Base-by-base conservation (phyloP, 2,113 vertebrate genomes). In the Chauna torquata region DNA sequence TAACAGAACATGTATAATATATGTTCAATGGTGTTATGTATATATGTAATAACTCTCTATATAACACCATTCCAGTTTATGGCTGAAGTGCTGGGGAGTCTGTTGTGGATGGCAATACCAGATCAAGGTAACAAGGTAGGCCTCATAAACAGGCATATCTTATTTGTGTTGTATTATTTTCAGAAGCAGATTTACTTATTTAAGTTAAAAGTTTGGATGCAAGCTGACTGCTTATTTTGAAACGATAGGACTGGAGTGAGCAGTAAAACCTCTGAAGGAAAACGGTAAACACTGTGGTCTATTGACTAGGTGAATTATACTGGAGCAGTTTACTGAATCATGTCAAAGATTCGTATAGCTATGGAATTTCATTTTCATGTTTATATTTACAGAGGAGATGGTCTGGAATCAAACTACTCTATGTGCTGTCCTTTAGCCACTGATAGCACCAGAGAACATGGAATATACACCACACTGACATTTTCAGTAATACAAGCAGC, bases 271-370 rank as follows among this genome's bases (percentile, higher is more conserved):
- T 86, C 45, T 78, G 44, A 96, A n/a, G 5, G 25, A 92, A 95
- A 94, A 72, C 42, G 50, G 32, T 85, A 92, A 94, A 88, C 59
- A 74, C 6, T 77, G 50, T n/a, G 32, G 47, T 94, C 58, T 91
- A 88, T 28, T 95, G 54, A 74, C 68, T 86, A 94, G 45, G 30
- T 86, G 61, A 95, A 94, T 96, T 96, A 71, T 91, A 50, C 40
- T 66, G 64, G 50, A 96, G 45, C 9, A 71, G 28, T 82, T 97
- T 92, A 94, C 52, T 64, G 87, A 91, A n/a, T 95, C 59, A 55
- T 82, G 45, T 81, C 62, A 94, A 94, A 86, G 58, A 88, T 69
- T 91, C 18, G 45, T 19, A 75, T 32, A 75, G 30, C 20, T 38
- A 28, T 55, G 16, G 44, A 94, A 74, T 77, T 92, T 92, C 4